Evolutionary conservation across 53 echinoderm and acorn worm species (phyloP).

Genomic region (Paracentrotus lividus): DNA sequence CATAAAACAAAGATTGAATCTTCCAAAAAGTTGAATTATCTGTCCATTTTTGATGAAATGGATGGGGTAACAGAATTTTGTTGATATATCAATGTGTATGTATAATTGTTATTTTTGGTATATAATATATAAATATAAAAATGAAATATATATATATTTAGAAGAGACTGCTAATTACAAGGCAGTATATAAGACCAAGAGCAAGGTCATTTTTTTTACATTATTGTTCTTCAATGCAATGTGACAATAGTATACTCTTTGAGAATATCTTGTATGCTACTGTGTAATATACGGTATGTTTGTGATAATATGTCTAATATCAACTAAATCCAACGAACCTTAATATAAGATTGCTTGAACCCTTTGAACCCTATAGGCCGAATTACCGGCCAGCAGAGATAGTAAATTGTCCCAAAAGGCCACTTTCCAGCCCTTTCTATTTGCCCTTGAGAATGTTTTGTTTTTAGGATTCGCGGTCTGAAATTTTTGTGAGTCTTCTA

Average conservation of each 20-base stretch:
- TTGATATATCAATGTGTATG: conserved; percentile 64
- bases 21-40: not conserved
- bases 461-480: too few relatives aligned
- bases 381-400: too few relatives aligned
- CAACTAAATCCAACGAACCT: not conserved
- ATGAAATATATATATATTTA: conserved; percentile 72
- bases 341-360: not conserved
- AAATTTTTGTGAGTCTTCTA: too few relatives aligned
- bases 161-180: conserved; percentile 24
- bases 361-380: too few relatives aligned
- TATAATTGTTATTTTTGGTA: conserved; percentile 73
- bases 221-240: conserved; percentile 20
- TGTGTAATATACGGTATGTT: conserved; percentile 25
- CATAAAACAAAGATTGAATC: conserved; percentile 18
- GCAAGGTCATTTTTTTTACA: conserved; percentile 50
- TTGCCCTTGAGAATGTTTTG: too few relatives aligned
- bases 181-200: conserved; percentile 65
- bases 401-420: not conserved
- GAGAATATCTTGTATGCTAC: not conserved
- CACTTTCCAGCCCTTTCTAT: too few relatives aligned
- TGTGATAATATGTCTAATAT: not conserved
- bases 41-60: conserved; percentile 18
- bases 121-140: conserved; percentile 71
- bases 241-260: conserved; percentile 27
- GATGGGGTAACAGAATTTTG: not conserved